Evolutionary conservation across 2,113 vertebrate species (phyloP).

Genomic region (Meleagris gallopavo): DNA sequence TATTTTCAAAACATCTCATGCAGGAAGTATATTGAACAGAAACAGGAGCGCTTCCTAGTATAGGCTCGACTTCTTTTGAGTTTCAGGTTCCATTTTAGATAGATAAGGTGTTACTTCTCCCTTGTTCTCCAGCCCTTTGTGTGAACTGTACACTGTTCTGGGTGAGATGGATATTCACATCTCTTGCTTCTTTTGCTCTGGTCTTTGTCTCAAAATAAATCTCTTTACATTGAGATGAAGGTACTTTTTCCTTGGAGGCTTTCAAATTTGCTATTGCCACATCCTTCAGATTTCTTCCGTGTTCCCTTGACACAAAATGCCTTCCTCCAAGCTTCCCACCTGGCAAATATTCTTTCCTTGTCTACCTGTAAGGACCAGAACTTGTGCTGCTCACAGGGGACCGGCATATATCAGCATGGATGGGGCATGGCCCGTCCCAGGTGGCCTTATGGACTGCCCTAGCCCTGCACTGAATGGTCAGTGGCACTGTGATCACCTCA

Average conservation of each 20-base stretch:
- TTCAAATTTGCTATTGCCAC: neutral
- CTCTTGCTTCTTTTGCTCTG: neutral
- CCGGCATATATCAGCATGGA: neutral
- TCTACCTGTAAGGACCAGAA: neutral
- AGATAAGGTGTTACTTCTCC: neutral
- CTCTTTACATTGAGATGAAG: neutral
- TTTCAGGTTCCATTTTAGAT: neutral
- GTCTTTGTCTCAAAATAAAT: neutral
- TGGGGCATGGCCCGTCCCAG: neutral
- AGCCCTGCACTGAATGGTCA: neutral
- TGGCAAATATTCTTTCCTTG: neutral
- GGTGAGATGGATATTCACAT: neutral
- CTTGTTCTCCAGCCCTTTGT: neutral
- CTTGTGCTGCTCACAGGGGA: rapidly evolving
- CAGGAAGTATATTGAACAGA: neutral
- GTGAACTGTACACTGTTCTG: neutral
- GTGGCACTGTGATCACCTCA: neutral
- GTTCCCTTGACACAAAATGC: neutral
- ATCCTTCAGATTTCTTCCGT: neutral
- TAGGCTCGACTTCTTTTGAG: neutral
- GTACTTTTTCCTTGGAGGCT: neutral
- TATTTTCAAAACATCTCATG: constrained; percentile 33
- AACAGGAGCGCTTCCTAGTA: neutral
- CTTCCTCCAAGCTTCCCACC: neutral
- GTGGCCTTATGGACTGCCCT: rapidly evolving